Evolutionary conservation across 2,888 invertebrate genomes (phyloP).

Genomic region (Glyphotaelius pellucidus): DNA sequence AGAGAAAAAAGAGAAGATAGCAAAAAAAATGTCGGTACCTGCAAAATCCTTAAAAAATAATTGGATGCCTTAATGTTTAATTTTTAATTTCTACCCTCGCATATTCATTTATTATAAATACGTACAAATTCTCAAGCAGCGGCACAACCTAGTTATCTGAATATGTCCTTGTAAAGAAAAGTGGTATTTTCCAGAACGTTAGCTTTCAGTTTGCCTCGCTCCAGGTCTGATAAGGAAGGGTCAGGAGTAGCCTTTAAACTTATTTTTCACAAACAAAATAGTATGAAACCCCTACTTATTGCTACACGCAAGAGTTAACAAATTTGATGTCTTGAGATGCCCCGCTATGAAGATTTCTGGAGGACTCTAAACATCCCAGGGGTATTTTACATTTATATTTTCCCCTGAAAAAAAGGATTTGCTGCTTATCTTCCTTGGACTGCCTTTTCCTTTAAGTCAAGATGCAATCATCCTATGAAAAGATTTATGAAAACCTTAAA

Average conservation of each 20-base stretch:
- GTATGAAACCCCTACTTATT: constrained; percentile 47
- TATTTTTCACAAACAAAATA: constrained; percentile 60
- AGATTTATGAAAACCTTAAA: not conserved
- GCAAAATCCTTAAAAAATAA: too few species aligned
- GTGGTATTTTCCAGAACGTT: constrained; percentile 65
- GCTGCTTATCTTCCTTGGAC: not conserved
- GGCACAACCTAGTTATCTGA: constrained; percentile 47
- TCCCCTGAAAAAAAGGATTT: not conserved
- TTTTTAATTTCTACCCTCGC: too few species aligned
- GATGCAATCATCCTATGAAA: not conserved
- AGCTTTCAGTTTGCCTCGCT: constrained; percentile 48
- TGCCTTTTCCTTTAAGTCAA: not conserved
- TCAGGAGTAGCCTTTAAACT: constrained; percentile 54
- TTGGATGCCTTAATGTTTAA: too few species aligned
- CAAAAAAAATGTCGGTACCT: too few species aligned
- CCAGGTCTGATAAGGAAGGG: constrained; percentile 60
- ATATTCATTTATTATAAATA: not conserved
- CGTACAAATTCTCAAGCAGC: not conserved
- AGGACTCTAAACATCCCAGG: not conserved
- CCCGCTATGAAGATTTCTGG: not conserved
- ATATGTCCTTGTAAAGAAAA: constrained; percentile 52
- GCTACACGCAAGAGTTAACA: not conserved
- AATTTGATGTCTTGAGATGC: constrained; percentile 10
- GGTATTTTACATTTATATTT: not conserved
- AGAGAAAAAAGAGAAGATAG: too few species aligned